A percentile compares a stretch with the other conserved stretches of the same genome.
Conservation (phyloP, 2,888 invertebrate genomes). For the Eupithecia dodoneata region DNA sequence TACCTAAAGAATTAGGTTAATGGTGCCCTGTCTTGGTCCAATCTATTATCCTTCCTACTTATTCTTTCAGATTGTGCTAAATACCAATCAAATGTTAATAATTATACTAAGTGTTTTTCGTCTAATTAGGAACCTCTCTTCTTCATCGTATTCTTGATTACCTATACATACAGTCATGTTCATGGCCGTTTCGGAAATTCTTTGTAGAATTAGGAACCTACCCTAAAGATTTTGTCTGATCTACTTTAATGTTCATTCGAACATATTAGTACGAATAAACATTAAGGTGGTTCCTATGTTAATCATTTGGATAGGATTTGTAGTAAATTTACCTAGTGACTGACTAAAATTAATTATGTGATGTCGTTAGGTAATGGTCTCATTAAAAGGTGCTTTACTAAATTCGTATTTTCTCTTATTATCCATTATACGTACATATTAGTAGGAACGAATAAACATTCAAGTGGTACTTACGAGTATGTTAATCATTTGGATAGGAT, state of each 20-base stretch:
- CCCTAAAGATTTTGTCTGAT: too few species aligned
- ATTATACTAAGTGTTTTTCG: too few species aligned
- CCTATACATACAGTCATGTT: too few species aligned
- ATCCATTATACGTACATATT: too few species aligned
- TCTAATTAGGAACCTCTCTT: too few species aligned
- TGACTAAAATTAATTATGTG: background rate
- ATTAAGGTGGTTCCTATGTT: background rate
- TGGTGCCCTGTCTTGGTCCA: background rate
- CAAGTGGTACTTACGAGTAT: background rate
- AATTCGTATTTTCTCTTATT: slow-evolving; percentile 63
- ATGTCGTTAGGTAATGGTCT: background rate
- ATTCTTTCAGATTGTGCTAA: background rate
- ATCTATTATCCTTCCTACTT: background rate
- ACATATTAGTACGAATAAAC: too few species aligned
- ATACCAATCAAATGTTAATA: background rate
- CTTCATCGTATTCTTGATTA: too few species aligned
- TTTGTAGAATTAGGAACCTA: too few species aligned
- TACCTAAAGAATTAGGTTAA: background rate
- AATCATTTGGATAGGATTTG: background rate
- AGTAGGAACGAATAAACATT: too few species aligned
- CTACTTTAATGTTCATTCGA: too few species aligned
- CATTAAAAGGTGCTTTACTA: background rate
- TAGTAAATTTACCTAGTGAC: background rate
- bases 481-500: background rate
- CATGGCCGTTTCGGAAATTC: too few species aligned